Evolutionary conservation across 2,113 vertebrate genomes (phyloP).

Genomic region (Triplophysa dalaica): DNA sequence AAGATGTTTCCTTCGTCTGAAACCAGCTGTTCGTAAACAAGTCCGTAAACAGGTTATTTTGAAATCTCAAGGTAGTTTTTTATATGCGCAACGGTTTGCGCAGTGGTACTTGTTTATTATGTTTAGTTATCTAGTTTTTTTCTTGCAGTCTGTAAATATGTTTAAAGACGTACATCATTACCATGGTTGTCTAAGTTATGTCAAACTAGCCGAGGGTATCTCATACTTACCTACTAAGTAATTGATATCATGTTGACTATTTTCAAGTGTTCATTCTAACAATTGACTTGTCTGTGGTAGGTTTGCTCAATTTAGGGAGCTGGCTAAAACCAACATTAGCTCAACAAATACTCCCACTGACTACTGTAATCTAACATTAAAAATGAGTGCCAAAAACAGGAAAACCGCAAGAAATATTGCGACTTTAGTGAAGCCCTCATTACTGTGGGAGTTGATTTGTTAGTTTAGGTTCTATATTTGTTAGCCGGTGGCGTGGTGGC

Average conservation of each 20-base stretch:
- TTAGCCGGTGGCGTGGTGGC: constrained; percentile 10
- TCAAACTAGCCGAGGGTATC: no score
- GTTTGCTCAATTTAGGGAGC: constrained; percentile 32
- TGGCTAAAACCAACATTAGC: constrained; percentile 43
- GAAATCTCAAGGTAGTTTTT: neutral
- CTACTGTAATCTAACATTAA: constrained; percentile 30
- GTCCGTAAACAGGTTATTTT: neutral
- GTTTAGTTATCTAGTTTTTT: neutral
- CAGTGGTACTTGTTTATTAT: neutral
- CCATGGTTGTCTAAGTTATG: neutral
- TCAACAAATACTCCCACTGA: constrained; percentile 36
- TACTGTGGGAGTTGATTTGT: constrained; percentile 34
- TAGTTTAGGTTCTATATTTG: constrained; percentile 32
- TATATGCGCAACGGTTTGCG: no score
- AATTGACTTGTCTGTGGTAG: constrained; percentile 17
- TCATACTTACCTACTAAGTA: no score
- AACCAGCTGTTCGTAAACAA: constrained; percentile 4
- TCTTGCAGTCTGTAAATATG: no score
- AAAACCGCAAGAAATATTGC: neutral
- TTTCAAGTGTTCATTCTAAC: neutral
- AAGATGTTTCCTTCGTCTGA: neutral
- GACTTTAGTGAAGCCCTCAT: constrained; percentile 13
- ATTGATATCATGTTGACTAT: no score
- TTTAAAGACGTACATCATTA: neutral
- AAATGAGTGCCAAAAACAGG: neutral